Evolutionary conservation across 2,113 vertebrate genomes (phyloP).

Genomic region (Dolichallabes microphthalmus): DNA sequence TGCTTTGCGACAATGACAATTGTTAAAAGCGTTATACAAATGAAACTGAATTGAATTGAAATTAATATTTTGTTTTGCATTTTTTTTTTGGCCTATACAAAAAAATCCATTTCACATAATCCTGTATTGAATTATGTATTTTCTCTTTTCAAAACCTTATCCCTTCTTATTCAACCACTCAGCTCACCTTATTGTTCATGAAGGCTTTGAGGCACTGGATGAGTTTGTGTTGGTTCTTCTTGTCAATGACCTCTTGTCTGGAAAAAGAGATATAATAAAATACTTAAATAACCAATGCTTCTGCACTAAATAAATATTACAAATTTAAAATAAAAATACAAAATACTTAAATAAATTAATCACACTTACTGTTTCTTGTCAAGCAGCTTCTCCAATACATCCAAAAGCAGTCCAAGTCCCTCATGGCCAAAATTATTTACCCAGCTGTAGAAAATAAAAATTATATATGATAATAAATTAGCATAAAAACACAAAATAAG

Average conservation of each 20-base stretch:
- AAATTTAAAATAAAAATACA: background rate
- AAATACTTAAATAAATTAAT: background rate
- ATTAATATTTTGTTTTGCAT: background rate
- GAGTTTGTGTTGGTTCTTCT: slow-evolving; percentile 96
- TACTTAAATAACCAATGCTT: background rate
- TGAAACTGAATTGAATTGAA: too few relatives aligned
- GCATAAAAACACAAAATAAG: slow-evolving; percentile 30
- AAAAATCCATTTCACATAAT: background rate
- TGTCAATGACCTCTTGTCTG: slow-evolving; percentile 94
- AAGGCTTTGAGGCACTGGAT: slow-evolving; percentile 99
- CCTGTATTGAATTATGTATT: background rate
- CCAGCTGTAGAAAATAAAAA: slow-evolving; percentile 76
- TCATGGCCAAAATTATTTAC: slow-evolving; percentile 99
- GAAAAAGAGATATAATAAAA: slow-evolving; percentile 12
- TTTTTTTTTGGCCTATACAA: background rate
- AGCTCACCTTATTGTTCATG: slow-evolving; percentile 98
- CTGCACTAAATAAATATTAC: background rate
- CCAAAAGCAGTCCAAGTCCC: slow-evolving; percentile 91
- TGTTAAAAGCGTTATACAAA: too few relatives aligned
- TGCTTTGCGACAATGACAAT: too few relatives aligned
- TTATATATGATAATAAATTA: slow-evolving; percentile 21
- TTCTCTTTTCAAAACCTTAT: background rate
- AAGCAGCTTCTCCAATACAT: slow-evolving; percentile 88
- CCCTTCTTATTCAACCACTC: slow-evolving; percentile 26
- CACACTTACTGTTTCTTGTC: slow-evolving; percentile 95